phyloP scores from a whole-genome alignment of 2,888 invertebrate genomes.

The Biston stratarius region DNA sequence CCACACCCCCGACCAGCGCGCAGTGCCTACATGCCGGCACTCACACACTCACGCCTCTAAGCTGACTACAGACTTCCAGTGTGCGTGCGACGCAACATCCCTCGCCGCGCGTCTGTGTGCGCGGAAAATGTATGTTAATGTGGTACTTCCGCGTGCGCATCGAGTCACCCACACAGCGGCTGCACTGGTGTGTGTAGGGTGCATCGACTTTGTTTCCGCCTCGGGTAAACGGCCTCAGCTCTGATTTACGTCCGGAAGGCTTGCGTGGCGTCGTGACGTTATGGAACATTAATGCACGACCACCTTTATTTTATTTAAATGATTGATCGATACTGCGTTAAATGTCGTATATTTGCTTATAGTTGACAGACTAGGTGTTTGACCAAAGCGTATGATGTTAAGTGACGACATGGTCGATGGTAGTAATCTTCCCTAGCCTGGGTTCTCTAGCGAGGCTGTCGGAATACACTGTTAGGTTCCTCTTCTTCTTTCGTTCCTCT shows the following conservation, averaged over 20 bases:
- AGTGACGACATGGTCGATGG: too few relatives aligned
- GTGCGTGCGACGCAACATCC: constrained; percentile 48
- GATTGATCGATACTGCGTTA: constrained; percentile 54
- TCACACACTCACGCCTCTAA: constrained; percentile 62
- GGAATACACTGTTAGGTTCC: too few relatives aligned
- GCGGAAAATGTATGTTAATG: constrained; percentile 80
- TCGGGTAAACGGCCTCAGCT: constrained; percentile 80
- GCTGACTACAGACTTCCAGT: constrained; percentile 39
- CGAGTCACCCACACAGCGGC: constrained; percentile 70
- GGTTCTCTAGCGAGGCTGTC: too few relatives aligned
- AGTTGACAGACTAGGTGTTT: background rate
- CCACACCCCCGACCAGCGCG: constrained; percentile 73
- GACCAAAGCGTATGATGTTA: too few relatives aligned
- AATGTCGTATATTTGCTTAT: constrained; percentile 7
- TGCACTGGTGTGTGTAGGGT: constrained; percentile 70
- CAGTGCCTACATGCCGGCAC: constrained; percentile 73
- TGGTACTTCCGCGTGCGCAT: constrained; percentile 80
- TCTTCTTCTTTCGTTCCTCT: too few relatives aligned
- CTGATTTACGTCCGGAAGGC: constrained; percentile 79
- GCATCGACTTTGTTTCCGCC: constrained; percentile 83
- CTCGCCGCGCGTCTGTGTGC: constrained; percentile 58
- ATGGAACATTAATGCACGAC: constrained; percentile 51
- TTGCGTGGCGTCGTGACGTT: constrained; percentile 80
- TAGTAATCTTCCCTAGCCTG: too few relatives aligned
- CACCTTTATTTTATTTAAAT: constrained; percentile 54